Evolutionary conservation across 1,140 invertebrate species (phyloP).

Genomic region (Plectrocnemia conspersa): DNA sequence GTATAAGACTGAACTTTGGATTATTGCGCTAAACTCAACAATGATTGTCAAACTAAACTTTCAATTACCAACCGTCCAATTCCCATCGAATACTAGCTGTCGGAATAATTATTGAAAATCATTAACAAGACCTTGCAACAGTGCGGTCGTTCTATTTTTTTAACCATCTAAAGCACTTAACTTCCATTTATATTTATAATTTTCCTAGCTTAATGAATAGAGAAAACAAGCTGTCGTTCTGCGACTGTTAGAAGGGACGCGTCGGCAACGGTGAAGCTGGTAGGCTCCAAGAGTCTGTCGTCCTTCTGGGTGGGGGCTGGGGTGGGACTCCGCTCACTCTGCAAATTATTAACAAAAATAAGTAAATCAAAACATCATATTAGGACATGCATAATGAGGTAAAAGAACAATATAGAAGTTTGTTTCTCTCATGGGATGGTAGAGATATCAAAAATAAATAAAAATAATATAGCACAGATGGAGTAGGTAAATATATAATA

Average conservation of each 20-base stretch:
- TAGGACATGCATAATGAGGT: background rate
- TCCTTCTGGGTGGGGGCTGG: slow-evolving; percentile 35
- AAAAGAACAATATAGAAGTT: slow-evolving; percentile 6
- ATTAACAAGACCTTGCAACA: too few relatives aligned
- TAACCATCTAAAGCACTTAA: background rate
- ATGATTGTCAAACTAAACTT: too few relatives aligned
- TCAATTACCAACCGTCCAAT: too few relatives aligned
- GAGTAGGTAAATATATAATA: background rate
- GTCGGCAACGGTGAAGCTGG: slow-evolving; percentile 48
- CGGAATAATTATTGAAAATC: too few relatives aligned
- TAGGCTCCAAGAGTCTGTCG: slow-evolving; percentile 44
- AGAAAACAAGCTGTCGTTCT: slow-evolving; percentile 39
- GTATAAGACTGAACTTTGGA: too few relatives aligned
- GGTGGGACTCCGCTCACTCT: slow-evolving; percentile 41
- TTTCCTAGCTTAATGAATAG: background rate
- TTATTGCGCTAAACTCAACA: too few relatives aligned
- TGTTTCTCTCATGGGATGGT: background rate
- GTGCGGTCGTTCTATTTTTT: background rate
- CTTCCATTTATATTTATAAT: background rate
- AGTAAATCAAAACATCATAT: background rate
- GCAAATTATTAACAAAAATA: too few relatives aligned
- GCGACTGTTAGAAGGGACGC: slow-evolving; percentile 44
- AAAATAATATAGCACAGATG: slow-evolving; percentile 1
- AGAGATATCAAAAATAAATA: background rate
- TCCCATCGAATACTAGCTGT: too few relatives aligned